Percentiles rank a stretch among this genome's conserved stretches.
These are phyloP conservation scores for Dreissena rostriformis DNA, from an alignment of 1,140 invertebrate species.

Conservation along the genomic window DNA sequence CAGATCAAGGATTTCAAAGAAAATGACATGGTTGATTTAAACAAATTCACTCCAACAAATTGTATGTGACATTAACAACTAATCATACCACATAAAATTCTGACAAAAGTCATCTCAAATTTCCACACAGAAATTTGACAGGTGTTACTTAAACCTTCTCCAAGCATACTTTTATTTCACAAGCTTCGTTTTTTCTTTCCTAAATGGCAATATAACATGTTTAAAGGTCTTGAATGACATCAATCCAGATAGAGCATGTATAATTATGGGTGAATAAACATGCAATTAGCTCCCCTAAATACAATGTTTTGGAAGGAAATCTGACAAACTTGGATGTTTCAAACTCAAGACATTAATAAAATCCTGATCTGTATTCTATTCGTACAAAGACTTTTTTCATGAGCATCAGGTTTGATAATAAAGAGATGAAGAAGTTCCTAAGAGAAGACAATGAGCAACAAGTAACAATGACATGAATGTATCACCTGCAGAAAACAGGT, in stretches of 20 bases:
- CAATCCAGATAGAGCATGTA: conserved; percentile 18
- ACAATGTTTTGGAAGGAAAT: conserved; percentile 33
- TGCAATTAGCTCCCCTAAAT: conserved; percentile 38
- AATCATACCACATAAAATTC: conserved; percentile 42
- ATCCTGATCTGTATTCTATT: too few species aligned
- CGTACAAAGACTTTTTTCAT: too few species aligned
- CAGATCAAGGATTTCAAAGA: too few species aligned
- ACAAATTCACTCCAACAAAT: not conserved
- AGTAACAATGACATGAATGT: too few species aligned
- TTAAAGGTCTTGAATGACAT: conserved; percentile 1
- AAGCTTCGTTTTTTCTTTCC: not conserved
- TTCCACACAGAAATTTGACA: conserved; percentile 24
- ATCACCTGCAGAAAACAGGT: too few species aligned
- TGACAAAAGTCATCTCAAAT: conserved; percentile 41
- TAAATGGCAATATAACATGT: not conserved
- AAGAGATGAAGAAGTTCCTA: too few species aligned
- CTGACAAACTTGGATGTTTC: not conserved
- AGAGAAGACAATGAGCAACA: too few species aligned
- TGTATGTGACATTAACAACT: conserved; percentile 14
- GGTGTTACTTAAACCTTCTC: not conserved
- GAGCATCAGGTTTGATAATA: too few species aligned
- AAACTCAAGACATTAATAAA: too few species aligned
- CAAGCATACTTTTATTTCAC: too few species aligned
- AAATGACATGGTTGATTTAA: too few species aligned
- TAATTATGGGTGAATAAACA: conserved; percentile 52